These are phyloP conservation scores for Tachycineta bicolor DNA, from an alignment of 2,113 vertebrate genomes.

Conservation along the genomic window DNA sequence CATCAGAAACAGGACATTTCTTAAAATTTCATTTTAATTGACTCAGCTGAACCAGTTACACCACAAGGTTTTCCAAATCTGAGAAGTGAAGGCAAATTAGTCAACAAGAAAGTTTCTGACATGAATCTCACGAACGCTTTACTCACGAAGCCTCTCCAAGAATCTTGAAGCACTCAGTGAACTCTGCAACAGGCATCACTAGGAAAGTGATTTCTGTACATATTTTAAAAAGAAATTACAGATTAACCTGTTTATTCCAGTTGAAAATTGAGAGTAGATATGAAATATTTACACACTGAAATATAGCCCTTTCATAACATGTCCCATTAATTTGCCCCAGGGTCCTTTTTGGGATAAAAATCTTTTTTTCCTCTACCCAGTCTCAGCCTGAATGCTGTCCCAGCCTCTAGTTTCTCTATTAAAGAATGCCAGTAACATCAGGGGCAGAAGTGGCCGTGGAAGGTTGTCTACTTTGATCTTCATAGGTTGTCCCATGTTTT, in stretches of 20 bases:
- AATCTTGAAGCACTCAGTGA: background rate
- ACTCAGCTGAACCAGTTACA: background rate
- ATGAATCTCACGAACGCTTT: background rate
- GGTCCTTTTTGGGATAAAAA: background rate
- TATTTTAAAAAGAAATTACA: background rate
- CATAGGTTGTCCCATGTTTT: rapidly evolving
- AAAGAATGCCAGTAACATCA: background rate
- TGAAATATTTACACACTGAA: background rate
- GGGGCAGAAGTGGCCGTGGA: background rate
- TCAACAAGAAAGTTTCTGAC: conserved; percentile 34
- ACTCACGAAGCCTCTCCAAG: background rate
- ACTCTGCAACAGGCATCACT: background rate
- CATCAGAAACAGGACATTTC: background rate
- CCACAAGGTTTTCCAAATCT: background rate
- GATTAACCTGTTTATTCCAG: background rate
- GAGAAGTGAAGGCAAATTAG: background rate
- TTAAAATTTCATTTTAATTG: background rate
- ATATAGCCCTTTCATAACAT: background rate
- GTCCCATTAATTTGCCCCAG: background rate
- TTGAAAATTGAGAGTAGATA: background rate
- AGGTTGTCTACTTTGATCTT: background rate
- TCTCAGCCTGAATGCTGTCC: background rate
- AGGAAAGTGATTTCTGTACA: background rate
- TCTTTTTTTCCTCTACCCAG: background rate
- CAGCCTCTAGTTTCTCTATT: background rate